Evolutionary conservation across 2,888 invertebrate species (phyloP).

Genomic region (Agrotis puta): DNA sequence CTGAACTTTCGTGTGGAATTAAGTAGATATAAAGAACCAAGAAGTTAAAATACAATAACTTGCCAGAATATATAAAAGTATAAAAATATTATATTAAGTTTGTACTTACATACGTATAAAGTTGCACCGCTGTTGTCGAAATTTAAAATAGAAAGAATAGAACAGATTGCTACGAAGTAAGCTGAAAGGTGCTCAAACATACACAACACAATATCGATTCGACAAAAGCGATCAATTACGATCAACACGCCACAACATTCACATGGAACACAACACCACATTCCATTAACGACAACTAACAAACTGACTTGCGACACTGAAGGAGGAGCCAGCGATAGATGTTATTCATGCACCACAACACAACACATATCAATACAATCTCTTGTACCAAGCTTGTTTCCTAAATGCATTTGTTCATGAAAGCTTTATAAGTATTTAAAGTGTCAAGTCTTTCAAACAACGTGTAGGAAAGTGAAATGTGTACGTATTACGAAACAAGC

Average conservation of each 20-base stretch:
- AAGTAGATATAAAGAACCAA: conserved; percentile 35
- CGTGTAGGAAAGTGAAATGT: conserved; percentile 41
- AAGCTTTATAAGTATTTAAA: conserved; percentile 38
- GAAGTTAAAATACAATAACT: conserved; percentile 29
- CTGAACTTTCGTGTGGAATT: conserved; percentile 40
- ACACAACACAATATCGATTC: conserved; percentile 71
- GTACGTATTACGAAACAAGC: conserved; percentile 67
- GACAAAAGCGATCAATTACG: conserved; percentile 84
- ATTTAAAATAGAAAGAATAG: conserved; percentile 55
- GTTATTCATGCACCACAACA: conserved; percentile 91
- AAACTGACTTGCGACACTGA: conserved; percentile 73
- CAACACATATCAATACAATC: conserved; percentile 65
- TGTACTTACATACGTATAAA: conserved; percentile 77
- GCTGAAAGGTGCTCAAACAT: conserved; percentile 65
- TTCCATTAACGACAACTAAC: conserved; percentile 74
- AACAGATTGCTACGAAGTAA: conserved; percentile 58
- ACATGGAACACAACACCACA: conserved; percentile 86
- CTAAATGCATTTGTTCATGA: conserved; percentile 55
- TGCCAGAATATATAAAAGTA: conserved; percentile 16
- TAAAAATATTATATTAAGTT: conserved; percentile 49
- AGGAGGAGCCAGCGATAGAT: conserved; percentile 83
- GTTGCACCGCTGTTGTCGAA: conserved; percentile 82
- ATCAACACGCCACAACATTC: conserved; percentile 71
- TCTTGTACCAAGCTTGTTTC: conserved; percentile 69
- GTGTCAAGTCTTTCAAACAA: conserved; percentile 40